These are phyloP conservation scores for Mesodorylaimus sp. DNA, from an alignment of 2,888 invertebrate species.

Conservation along the genomic window DNA sequence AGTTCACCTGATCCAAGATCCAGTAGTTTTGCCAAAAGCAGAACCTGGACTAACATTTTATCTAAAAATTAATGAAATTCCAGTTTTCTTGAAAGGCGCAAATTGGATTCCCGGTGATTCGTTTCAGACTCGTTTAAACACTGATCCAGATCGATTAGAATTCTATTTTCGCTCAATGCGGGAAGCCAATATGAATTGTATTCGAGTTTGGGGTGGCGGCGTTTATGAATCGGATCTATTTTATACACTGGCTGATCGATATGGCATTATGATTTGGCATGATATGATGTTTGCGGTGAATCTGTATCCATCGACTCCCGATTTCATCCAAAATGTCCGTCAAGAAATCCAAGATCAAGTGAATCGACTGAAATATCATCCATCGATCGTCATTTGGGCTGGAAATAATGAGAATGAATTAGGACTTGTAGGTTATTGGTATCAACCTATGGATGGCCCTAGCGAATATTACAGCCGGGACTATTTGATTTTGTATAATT, in stretches of 20 bases:
- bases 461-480: conserved; percentile 48
- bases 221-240: conserved; percentile 75
- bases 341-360: conserved; percentile 58
- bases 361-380: conserved; percentile 58
- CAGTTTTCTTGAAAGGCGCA: conserved; percentile 67
- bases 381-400: conserved; percentile 73
- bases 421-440: conserved; percentile 29
- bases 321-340: conserved; percentile 53
- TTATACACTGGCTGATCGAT: conserved; percentile 66
- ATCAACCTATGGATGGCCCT: conserved; percentile 19
- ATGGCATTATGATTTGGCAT: conserved; percentile 87
- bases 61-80: conserved; percentile 61
- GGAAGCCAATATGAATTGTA: conserved; percentile 67
- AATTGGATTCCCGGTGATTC: conserved; percentile 78
- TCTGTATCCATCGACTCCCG: conserved; percentile 61
- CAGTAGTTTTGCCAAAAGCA: conserved; percentile 10
- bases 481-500: conserved; percentile 62
- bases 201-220: conserved; percentile 98
- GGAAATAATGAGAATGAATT: conserved; percentile 91
- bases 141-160: conserved; percentile 30
- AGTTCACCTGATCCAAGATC: conserved; percentile 47
- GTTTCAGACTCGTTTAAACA: conserved; percentile 49
- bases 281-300: conserved; percentile 91
- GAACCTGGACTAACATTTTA: conserved; percentile 49
- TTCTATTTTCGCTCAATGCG: conserved; percentile 8